phyloP scores from a whole-genome alignment of 2,797 vertebrate genomes.

The Tokudaia tokunoshimensis region DNA sequence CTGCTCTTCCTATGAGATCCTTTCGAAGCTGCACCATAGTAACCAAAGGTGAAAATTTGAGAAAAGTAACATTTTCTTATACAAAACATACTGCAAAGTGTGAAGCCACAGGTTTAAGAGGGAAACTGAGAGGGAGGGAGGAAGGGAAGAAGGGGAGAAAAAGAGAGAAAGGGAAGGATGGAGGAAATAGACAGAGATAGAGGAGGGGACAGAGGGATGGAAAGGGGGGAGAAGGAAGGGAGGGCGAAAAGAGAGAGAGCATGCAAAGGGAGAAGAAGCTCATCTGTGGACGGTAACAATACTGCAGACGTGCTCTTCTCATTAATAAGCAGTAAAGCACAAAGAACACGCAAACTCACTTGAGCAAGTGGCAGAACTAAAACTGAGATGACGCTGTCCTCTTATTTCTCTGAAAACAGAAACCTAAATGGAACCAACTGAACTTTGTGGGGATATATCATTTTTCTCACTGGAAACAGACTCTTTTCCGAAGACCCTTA shows the following conservation, averaged over 20 bases:
- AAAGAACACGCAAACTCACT: background rate
- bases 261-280: background rate
- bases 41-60: slow-evolving; percentile 12
- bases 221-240: accelerated
- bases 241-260: background rate
- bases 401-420: slow-evolving; percentile 35
- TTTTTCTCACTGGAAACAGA: slow-evolving; percentile 21
- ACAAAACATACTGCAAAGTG: background rate
- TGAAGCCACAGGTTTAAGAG: background rate
- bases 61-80: slow-evolving; percentile 47
- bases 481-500: slow-evolving; percentile 48
- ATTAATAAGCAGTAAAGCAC: slow-evolving; percentile 44
- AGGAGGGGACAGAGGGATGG: too few relatives aligned
- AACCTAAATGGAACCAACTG: background rate
- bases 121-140: background rate
- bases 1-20: background rate
- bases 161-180: background rate
- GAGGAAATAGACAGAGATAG: background rate
- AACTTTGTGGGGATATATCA: background rate
- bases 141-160: background rate
- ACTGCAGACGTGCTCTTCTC: background rate
- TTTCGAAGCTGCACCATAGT: background rate
- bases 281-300: background rate
- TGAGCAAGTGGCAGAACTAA: slow-evolving; percentile 27
- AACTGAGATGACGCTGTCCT: background rate